Evolutionary conservation across 2,888 invertebrate species (phyloP), one percentile per base, ranked within the genome.

Genomic region (Ischnus inquisitorius): DNA sequence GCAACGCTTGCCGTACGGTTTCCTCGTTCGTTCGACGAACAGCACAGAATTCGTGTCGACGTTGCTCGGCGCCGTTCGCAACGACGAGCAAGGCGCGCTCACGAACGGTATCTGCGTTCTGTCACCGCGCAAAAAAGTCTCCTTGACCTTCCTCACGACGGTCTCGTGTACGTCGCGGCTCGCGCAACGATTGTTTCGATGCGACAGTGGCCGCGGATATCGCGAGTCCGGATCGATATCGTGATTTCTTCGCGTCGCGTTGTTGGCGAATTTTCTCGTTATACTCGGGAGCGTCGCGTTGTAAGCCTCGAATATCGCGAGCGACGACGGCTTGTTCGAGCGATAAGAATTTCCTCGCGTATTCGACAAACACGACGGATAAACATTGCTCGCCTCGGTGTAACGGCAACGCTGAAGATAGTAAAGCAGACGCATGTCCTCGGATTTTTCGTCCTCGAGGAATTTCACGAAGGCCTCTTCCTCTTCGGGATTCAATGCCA

Each of bases 341-440:
- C 46, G 86, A 86, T 2, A 77, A 5, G 3, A 65, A 3, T 79
- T 57, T 1, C 54, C 39, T 8, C 69, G 16, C 12, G 67, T 67
- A 12, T 28, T 74, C 0, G 76, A 10, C 34, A 67, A 10, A 22
- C 68, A 65, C 0, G 74, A 60, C 0, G 85, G 79, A 69, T 82
- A 82, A 5, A 89, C 82, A 16, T 84, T 86, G 14, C 88, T 89
- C 0, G 91, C 92, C 67, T 92, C 93, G 2, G 89, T 89, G 64
- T 92, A 92, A 57, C 92, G 91, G 94, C 94, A 96, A 89, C 95
- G 94, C 88, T 96, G 95, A 69, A 97, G 93, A 88, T 96, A 96
- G 91, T 97, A 97, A 92, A 97, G 95, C 64, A 97, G 95, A 34
- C 96, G 94, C 67, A 97, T 94, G 88, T 97, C 96, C 0, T 96